Conservation (phyloP, 2,888 invertebrate species). For the Macrosoma leucophasiata region DNA sequence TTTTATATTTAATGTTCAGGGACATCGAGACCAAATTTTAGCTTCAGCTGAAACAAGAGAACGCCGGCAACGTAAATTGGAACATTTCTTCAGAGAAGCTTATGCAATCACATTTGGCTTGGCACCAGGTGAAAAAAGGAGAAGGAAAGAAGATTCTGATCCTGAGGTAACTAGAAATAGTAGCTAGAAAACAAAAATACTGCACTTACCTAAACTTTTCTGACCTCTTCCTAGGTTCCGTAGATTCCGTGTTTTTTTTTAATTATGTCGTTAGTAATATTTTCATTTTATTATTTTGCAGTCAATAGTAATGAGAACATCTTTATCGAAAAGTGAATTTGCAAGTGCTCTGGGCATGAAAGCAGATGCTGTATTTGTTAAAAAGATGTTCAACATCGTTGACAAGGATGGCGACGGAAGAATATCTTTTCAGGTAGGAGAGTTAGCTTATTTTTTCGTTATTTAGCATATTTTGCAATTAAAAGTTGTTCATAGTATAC, state of each 20-base stretch:
- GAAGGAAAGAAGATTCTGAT: slow-evolving; percentile 83
- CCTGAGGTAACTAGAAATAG: slow-evolving; percentile 87
- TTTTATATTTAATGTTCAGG: slow-evolving; percentile 40
- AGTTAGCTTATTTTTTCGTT: too few relatives aligned
- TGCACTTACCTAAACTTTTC: too few relatives aligned
- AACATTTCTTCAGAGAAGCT: slow-evolving; percentile 97
- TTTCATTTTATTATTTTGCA: slow-evolving; percentile 32
- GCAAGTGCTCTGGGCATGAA: slow-evolving; percentile 97
- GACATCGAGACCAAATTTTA: slow-evolving; percentile 89
- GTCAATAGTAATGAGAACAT: slow-evolving; percentile 95
- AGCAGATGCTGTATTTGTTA: slow-evolving; percentile 94
- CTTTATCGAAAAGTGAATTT: slow-evolving; percentile 93
- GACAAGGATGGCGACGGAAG: slow-evolving; percentile 95
- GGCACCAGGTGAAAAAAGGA: slow-evolving; percentile 87
- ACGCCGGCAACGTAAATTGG: slow-evolving; percentile 91
- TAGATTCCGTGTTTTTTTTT: neutral
- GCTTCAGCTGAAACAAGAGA: slow-evolving; percentile 96
- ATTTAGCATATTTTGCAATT: too few relatives aligned
- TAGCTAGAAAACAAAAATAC: too few relatives aligned
- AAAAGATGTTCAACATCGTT: slow-evolving; percentile 98
- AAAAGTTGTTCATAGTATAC: too few relatives aligned
- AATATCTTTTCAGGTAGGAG: slow-evolving; percentile 89
- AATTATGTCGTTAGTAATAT: neutral
- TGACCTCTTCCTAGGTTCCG: too few relatives aligned
- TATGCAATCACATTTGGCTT: slow-evolving; percentile 95